phyloP scores from a whole-genome alignment of 2,113 vertebrate species.

The Zosterops pallidus region DNA sequence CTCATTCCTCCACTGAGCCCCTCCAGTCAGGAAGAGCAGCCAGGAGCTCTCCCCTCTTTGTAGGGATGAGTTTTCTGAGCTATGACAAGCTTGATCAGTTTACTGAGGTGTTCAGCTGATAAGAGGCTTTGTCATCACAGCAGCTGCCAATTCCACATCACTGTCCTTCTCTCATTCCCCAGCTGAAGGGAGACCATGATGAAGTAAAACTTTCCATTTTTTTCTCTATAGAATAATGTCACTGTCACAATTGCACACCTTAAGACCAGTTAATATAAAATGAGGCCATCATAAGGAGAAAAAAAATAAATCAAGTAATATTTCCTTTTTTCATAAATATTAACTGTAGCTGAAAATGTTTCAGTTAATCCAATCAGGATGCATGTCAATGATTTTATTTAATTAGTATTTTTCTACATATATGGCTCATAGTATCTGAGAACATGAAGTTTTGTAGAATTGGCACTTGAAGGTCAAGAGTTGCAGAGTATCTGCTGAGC shows the following conservation, averaged over 20 bases:
- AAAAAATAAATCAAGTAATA: not conserved
- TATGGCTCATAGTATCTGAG: not conserved
- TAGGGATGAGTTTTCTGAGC: not conserved
- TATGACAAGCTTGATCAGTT: accelerated
- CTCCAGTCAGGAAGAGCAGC: not conserved
- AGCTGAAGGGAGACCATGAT: not conserved
- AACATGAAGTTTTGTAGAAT: not conserved
- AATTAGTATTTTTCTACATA: not conserved
- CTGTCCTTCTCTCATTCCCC: not conserved
- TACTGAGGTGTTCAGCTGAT: not conserved
- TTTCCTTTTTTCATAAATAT: not conserved
- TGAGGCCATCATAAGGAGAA: not conserved
- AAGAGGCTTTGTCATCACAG: not conserved
- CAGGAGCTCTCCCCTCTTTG: not conserved
- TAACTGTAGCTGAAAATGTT: not conserved
- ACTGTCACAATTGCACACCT: not conserved
- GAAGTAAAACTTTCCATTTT: not conserved
- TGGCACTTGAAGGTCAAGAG: not conserved
- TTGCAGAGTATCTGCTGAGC: not conserved
- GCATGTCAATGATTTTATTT: not conserved
- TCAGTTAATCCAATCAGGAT: not conserved
- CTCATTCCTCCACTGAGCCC: not conserved
- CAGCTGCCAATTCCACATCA: not conserved
- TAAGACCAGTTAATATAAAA: not conserved
- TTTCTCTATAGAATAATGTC: not conserved